Base-by-base conservation (phyloP, 2,888 invertebrate genomes). In the Dynastes hyllus region DNA sequence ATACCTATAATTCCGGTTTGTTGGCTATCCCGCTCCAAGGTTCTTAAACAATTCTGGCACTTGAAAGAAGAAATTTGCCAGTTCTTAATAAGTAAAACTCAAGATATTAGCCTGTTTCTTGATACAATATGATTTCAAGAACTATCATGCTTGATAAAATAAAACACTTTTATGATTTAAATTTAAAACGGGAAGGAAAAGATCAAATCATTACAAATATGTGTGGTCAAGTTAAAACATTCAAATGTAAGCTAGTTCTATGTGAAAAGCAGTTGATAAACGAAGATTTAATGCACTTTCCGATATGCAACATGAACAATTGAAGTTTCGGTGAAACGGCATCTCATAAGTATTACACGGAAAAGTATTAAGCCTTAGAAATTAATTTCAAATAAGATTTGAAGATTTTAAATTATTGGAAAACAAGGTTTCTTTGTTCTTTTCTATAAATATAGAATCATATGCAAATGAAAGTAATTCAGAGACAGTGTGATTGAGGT, bases 311-410 rank as follows among this genome's bases (percentile, higher is more conserved):
- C 45, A 45, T 45, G 45, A 45, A 45, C 11, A 45, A 45, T 8
- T 45, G 8, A 11, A 45, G 2, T 45, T 45, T 45, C 2, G 11
- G 45, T 11, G 45, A 45, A 45, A 11, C 8, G 6, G 45, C 45
- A 45, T 45, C 45, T 2, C 45, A 11, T 45, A 80, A 77, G 3
- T 71, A 70, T 71, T 70, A 76, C 27, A 37, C 45, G 75, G 8
- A 70, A 67, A 77, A 79, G 50, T 65, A 55, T 76, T 75, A 66
- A 70, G 77, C 37, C 16, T 80, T 65, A 71, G 50, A 81, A 82
- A 76, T 81, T 78, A 83, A 81, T 82, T 82, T 81, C 79, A 81
- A 82, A 81, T 80, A 79, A 82, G 79, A 40, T 81, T 83, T 83
- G 45, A 8, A 45, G 11, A 9, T 66, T 22, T 22, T 22, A 22